Percentiles rank a stretch among this genome's conserved stretches.
phyloP scores from a whole-genome alignment of 37 sponge, comb jelly and placozoan genomes.

The Cliona cf. orientalis region DNA sequence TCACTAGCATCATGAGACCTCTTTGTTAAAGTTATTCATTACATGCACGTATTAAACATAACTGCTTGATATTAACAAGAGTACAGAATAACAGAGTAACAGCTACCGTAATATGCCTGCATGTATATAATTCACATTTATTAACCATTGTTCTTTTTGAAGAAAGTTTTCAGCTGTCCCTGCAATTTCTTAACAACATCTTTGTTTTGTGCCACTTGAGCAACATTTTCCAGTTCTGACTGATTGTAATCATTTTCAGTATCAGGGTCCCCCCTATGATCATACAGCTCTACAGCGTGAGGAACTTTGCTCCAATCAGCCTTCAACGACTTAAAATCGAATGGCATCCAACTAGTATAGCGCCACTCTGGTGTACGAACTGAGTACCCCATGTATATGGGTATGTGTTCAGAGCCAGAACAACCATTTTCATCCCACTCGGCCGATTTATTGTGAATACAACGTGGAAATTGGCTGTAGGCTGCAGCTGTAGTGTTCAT shows the following conservation, averaged over 20 bases:
- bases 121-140: too few species aligned
- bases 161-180: conserved; percentile 15
- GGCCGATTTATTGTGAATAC: background rate
- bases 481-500: conserved; percentile 4
- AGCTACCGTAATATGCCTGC: too few species aligned
- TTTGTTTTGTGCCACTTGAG: background rate
- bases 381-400: conserved; percentile 14
- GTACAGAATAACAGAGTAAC: too few species aligned
- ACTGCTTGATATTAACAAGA: too few species aligned
- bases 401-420: background rate
- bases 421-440: conserved; percentile 3
- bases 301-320: conserved; percentile 5
- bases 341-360: conserved; percentile 17
- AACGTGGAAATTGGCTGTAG: conserved; percentile 3
- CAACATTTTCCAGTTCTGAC: background rate
- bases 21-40: too few species aligned
- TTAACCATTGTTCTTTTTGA: too few species aligned
- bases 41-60: too few species aligned
- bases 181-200: background rate
- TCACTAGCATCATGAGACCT: too few species aligned
- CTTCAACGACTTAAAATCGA: background rate
- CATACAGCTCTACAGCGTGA: conserved; percentile 17
- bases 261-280: background rate
- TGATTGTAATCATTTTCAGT: conserved; percentile 15
- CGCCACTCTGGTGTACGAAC: conserved; percentile 23